A percentile compares a stretch with the other conserved stretches of the same genome.
phyloP scores from a whole-genome alignment of 2,113 vertebrate genomes.

The Danionella cerebrum region DNA sequence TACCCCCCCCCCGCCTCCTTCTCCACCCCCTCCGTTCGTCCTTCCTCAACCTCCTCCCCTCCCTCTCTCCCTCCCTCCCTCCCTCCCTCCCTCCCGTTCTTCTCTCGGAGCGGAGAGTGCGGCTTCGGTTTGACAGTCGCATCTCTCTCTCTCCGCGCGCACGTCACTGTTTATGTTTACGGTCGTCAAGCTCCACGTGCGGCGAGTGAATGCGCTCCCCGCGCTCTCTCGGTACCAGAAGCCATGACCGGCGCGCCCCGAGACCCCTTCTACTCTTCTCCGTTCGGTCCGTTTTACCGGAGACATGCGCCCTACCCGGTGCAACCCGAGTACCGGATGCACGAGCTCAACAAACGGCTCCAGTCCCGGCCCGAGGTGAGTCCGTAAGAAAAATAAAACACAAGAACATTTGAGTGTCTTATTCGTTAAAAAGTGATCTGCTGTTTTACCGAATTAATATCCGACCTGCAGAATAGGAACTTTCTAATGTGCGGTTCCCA shows the following conservation, averaged over 20 bases:
- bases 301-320: slow-evolving; percentile 95
- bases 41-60: not conserved
- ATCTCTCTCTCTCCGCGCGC: not conserved
- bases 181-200: slow-evolving; percentile 35
- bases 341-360: slow-evolving; percentile 96
- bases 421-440: too few relatives aligned
- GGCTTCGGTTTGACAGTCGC: slow-evolving; percentile 29
- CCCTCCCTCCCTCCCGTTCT: not conserved
- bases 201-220: slow-evolving; percentile 26
- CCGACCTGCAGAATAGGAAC: too few relatives aligned
- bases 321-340: slow-evolving; percentile 99
- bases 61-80: not conserved
- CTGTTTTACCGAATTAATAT: too few relatives aligned
- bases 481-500: too few relatives aligned
- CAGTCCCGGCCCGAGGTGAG: slow-evolving; percentile 97
- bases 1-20: not conserved
- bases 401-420: too few relatives aligned
- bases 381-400: not conserved
- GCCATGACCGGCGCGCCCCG: slow-evolving; percentile 41
- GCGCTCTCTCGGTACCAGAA: slow-evolving; percentile 33
- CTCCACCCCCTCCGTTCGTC: not conserved
- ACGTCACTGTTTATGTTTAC: slow-evolving; percentile 32
- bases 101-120: slow-evolving; percentile 18
- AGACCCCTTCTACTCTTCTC: slow-evolving; percentile 31
- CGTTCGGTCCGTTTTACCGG: slow-evolving; percentile 59